Conservation (phyloP, 2,113 vertebrate genomes). For the Tenebrosternarchus preto region DNA sequence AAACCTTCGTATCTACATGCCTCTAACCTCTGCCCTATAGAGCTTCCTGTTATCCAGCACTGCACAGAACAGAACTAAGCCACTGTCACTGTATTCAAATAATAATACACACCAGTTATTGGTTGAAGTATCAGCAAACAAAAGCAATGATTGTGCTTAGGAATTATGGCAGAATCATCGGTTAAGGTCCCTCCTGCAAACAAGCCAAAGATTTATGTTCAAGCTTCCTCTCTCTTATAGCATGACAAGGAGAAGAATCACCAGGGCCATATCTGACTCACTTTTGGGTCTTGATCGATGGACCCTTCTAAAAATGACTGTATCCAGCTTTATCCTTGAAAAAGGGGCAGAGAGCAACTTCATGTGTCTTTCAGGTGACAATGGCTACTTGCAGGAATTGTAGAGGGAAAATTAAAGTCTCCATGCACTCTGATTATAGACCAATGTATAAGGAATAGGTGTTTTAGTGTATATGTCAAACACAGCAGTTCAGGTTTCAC, state of each 20-base stretch:
- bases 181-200: slow-evolving; percentile 61
- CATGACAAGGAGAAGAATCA: slow-evolving; percentile 71
- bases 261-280: slow-evolving; percentile 64
- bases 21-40: slow-evolving; percentile 1
- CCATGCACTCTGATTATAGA: slow-evolving; percentile 14
- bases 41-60: not conserved
- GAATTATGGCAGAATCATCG: slow-evolving; percentile 57
- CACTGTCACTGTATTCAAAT: slow-evolving; percentile 61
- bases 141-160: slow-evolving; percentile 53
- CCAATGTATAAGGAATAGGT: not conserved
- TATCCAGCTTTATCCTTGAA: slow-evolving; percentile 67
- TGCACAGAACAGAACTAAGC: not conserved
- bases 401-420: slow-evolving; percentile 37
- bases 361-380: slow-evolving; percentile 65
- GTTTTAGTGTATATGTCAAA: not conserved
- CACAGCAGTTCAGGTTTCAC: not conserved
- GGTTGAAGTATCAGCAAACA: slow-evolving; percentile 52
- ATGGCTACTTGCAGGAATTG: slow-evolving; percentile 60
- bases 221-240: slow-evolving; percentile 56
- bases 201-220: slow-evolving; percentile 68
- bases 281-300: slow-evolving; percentile 73
- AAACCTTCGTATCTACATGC: not conserved
- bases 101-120: slow-evolving; percentile 53
- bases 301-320: slow-evolving; percentile 64
- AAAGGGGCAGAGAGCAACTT: slow-evolving; percentile 59